Percentiles rank a stretch among this genome's conserved stretches.
These are phyloP conservation scores for Lucilia cuprina DNA, from an alignment of 1,140 invertebrate genomes.

Conservation along the genomic window DNA sequence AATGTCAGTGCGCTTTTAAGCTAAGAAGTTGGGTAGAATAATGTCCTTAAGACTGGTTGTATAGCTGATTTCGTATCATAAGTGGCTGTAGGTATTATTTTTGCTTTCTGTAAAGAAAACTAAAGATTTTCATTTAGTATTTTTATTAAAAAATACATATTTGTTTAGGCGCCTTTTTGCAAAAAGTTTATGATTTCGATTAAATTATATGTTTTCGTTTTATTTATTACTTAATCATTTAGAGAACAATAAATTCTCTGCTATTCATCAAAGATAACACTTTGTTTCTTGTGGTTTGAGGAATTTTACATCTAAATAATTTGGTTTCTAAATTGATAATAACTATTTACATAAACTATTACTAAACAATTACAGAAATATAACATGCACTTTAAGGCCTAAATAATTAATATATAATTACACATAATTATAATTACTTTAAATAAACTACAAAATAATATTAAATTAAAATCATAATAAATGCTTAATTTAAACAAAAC, in stretches of 20 bases:
- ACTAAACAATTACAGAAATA: not conserved
- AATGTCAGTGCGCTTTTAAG: no score
- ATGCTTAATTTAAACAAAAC: not conserved
- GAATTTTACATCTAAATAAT: not conserved
- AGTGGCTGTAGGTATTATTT: no score
- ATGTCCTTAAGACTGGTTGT: no score
- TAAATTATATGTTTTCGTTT: not conserved
- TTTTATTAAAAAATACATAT: no score
- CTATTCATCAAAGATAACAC: not conserved
- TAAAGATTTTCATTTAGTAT: no score
- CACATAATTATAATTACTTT: not conserved
- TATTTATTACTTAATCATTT: not conserved
- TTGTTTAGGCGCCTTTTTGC: no score
- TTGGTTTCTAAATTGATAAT: not conserved
- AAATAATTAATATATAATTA: not conserved
- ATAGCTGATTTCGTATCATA: no score
- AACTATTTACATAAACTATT: not conserved
- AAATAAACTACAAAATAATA: not conserved
- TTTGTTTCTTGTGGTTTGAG: not conserved
- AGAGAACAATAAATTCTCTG: constrained; percentile 4
- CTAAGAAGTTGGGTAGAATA: no score
- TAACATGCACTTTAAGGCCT: not conserved
- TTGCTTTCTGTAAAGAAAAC: no score
- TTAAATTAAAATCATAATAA: constrained; percentile 15
- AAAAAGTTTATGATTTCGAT: not conserved